Evolutionary conservation across 2,797 vertebrate genomes (phyloP).

Genomic region (Epinephelus malabaricus): DNA sequence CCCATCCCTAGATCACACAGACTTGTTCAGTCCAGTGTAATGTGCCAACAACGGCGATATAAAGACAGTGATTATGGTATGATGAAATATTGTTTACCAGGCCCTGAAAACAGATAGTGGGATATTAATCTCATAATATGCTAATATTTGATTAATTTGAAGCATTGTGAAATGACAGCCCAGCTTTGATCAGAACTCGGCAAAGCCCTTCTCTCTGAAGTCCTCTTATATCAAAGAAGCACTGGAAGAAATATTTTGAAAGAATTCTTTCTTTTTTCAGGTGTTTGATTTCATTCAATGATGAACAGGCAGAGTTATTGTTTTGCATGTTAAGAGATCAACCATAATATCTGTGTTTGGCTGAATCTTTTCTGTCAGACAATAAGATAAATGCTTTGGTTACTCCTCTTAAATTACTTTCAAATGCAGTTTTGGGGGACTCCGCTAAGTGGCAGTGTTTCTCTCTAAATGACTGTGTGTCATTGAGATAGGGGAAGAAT

Average conservation of each 20-base stretch:
- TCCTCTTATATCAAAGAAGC: slow-evolving; percentile 47
- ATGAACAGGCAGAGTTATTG: slow-evolving; percentile 13
- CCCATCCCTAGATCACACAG: not conserved
- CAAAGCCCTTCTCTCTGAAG: slow-evolving; percentile 30
- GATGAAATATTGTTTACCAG: slow-evolving; percentile 53
- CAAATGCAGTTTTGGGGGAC: not conserved
- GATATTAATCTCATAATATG: slow-evolving; percentile 65
- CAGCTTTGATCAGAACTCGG: slow-evolving; percentile 51
- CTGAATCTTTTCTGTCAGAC: not conserved
- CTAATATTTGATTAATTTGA: slow-evolving; percentile 58
- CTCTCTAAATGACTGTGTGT: slow-evolving; percentile 23
- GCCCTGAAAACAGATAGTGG: slow-evolving; percentile 43
- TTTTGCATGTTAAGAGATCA: not conserved
- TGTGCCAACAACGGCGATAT: not conserved
- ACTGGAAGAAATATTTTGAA: not conserved
- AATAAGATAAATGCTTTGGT: no score
- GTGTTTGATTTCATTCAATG: slow-evolving; percentile 34
- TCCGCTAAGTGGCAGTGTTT: slow-evolving; percentile 85
- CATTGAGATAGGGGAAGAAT: not conserved
- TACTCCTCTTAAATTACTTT: not conserved
- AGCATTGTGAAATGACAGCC: slow-evolving; percentile 27
- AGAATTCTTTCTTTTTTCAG: slow-evolving; percentile 29
- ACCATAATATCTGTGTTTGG: not conserved
- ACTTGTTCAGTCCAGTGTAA: slow-evolving; percentile 29
- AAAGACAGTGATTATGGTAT: slow-evolving; percentile 20